Conservation (phyloP, 2,113 vertebrate genomes). For the Empidonax traillii region DNA sequence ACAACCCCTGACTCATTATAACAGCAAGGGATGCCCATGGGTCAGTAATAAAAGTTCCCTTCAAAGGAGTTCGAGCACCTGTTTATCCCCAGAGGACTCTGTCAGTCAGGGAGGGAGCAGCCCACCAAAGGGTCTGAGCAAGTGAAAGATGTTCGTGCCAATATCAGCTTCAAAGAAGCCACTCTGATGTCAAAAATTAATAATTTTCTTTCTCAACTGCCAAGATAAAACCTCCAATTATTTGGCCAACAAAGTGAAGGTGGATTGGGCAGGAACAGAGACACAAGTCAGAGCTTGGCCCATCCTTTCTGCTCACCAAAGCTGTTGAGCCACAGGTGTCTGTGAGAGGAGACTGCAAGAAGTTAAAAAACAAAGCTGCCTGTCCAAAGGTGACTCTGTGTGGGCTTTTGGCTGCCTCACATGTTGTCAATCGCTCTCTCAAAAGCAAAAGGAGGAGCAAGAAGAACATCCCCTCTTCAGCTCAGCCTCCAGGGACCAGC, state of each 20-base stretch:
- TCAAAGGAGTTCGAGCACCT: neutral
- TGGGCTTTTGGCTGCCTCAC: neutral
- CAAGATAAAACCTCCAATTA: neutral
- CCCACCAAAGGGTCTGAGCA: neutral
- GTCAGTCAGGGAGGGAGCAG: neutral
- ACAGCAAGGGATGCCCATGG: neutral
- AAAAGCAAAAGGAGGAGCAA: neutral
- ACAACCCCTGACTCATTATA: neutral
- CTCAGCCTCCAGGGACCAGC: neutral
- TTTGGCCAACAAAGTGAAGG: neutral
- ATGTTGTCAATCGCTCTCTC: neutral
- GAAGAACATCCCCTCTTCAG: neutral
- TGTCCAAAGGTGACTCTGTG: neutral
- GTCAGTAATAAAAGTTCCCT: neutral
- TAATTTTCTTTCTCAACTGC: neutral
- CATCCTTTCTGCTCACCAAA: neutral
- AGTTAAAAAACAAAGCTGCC: neutral
- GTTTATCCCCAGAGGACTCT: neutral
- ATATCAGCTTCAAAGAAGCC: neutral
- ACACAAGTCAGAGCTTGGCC: neutral
- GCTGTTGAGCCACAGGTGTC: neutral
- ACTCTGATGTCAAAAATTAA: neutral
- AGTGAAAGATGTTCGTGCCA: neutral
- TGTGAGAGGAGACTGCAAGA: neutral
- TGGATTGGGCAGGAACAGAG: neutral